Conservation (phyloP, 2,888 invertebrate genomes). For the Bellardia bayeri region DNA sequence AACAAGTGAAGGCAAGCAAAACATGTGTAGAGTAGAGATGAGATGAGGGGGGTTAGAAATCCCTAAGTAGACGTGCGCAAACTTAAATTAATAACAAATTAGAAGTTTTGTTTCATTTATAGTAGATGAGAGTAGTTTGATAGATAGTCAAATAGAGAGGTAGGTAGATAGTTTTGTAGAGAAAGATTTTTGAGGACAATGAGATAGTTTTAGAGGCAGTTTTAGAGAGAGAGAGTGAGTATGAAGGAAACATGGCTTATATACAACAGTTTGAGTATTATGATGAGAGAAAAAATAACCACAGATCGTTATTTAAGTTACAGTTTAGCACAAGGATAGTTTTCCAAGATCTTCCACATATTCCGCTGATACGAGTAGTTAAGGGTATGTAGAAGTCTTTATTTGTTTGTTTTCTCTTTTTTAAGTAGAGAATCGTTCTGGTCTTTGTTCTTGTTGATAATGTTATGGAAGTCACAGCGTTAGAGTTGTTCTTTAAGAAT, state of each 20-base stretch:
- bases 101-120: constrained; percentile 36
- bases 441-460: constrained; percentile 64
- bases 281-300: constrained; percentile 69
- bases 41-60: constrained; percentile 56
- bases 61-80: constrained; percentile 56
- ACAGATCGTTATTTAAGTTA: constrained; percentile 69
- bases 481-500: constrained; percentile 58
- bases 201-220: constrained; percentile 53
- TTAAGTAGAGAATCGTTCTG: constrained; percentile 22
- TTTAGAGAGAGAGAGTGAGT: constrained; percentile 49
- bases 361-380: constrained; percentile 17
- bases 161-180: constrained; percentile 9
- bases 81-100: constrained; percentile 70
- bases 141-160: constrained; percentile 34
- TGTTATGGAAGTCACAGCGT: constrained; percentile 73
- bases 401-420: constrained; percentile 13
- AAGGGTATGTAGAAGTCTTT: constrained; percentile 31
- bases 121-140: constrained; percentile 58
- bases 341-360: constrained; percentile 36
- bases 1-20: constrained; percentile 71
- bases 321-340: constrained; percentile 65
- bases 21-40: constrained; percentile 50
- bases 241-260: constrained; percentile 70
- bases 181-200: constrained; percentile 28
- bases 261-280: constrained; percentile 74